Evolutionary conservation across 2,113 vertebrate genomes (phyloP), one percentile per base, ranked within the genome.

Genomic region (Neotragus moschatus): DNA sequence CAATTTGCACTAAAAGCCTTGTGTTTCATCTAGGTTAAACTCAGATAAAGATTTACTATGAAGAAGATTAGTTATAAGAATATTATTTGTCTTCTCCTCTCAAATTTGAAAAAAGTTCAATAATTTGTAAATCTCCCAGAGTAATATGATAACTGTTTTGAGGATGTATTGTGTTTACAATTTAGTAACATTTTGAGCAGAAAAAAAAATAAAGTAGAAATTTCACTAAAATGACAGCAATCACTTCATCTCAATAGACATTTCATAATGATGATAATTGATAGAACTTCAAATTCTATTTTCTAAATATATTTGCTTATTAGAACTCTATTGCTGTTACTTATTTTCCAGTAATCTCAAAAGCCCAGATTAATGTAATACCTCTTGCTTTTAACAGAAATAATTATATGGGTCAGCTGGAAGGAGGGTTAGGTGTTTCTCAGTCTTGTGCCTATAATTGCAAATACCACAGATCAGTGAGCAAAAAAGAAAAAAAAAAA

Each of bases 1-100:
- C 75, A 95, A 55, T 92, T 98, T 97, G 87, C 75, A 96, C 91
- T 97, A 95, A 98, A 97, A 98, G 94, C 92, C 66, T 86, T 45
- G 56, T 23, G 23, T 93, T 93, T 51, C 14, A 97, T 94, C 88
- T 84, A n/a, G 61, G 75, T 97, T 98, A 98, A 98, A 98, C 60
- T 96, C 86, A 94, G 33, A 39, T 85, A 94, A 77, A 80, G 97
- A 93, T 96, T 88, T 90, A 14, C 79, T 30, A 95, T 5, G 43
- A 91, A 85, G 73, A 80, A 92, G 47, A 87, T 84, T 96, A 30
- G 66, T 75, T 81, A 61, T 15, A 84, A 79, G 61, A 94, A 91
- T 63, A 33, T 90, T 96, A 93, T 85, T 85, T 95, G 45, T 70
- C 56, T 95, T 45, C 21, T 9, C 15, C 47, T 25, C 33, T 87